Evolutionary conservation across 1,140 invertebrate genomes (phyloP).

Genomic region (Lucilia cuprina): DNA sequence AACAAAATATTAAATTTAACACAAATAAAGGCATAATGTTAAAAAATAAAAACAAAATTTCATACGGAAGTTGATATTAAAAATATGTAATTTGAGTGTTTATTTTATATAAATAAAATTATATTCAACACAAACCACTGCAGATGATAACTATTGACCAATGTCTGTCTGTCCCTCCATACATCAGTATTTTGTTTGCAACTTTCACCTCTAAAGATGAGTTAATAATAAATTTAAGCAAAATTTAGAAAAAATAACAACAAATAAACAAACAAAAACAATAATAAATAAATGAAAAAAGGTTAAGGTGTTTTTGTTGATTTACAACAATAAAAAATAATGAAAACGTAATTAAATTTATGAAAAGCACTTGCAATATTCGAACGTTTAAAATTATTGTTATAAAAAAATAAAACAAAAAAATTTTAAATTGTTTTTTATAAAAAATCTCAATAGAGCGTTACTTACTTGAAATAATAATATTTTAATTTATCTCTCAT

Average conservation of each 20-base stretch:
- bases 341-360: background rate
- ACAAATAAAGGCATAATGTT: background rate
- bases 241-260: background rate
- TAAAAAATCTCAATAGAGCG: too few species aligned
- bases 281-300: background rate
- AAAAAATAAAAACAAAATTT: background rate
- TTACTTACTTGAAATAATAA: too few species aligned
- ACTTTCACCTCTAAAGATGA: background rate
- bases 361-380: background rate
- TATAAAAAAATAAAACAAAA: too few species aligned
- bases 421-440: too few species aligned
- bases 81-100: background rate
- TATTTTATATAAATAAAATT: background rate
- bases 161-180: background rate
- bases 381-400: too few species aligned
- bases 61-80: background rate
- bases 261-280: background rate
- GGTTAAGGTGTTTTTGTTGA: background rate
- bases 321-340: too few species aligned
- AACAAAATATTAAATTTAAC: background rate
- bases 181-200: background rate
- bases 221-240: background rate
- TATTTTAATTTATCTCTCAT: too few species aligned
- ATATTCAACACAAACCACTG: background rate
- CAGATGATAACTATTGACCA: background rate